These are phyloP conservation scores for Pseudorectes ferrugineus DNA, from an alignment of 2,113 vertebrate species.

Conservation along the genomic window DNA sequence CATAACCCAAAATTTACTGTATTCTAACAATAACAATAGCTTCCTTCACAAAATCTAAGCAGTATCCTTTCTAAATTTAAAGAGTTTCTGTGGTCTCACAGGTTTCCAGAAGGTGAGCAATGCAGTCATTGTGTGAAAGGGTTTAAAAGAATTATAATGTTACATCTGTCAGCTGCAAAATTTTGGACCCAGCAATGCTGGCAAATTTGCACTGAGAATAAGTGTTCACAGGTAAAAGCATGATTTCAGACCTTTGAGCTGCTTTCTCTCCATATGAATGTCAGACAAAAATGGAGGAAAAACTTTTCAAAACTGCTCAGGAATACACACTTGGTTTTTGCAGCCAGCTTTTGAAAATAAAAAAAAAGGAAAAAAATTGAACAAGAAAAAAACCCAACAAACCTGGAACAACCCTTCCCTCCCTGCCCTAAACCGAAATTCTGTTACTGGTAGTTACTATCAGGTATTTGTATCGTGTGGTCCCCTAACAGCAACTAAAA, in stretches of 20 bases:
- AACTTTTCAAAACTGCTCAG: not conserved
- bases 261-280: not conserved
- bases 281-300: not conserved
- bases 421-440: not conserved
- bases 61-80: not conserved
- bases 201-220: not conserved
- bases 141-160: not conserved
- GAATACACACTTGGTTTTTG: not conserved
- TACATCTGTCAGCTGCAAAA: not conserved
- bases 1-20: fast-evolving
- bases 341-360: not conserved
- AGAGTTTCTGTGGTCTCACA: not conserved
- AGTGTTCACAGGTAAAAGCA: not conserved
- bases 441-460: not conserved
- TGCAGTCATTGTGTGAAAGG: not conserved
- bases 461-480: not conserved
- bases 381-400: not conserved
- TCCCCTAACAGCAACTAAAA: not conserved
- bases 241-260: not conserved
- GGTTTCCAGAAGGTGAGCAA: not conserved
- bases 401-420: not conserved
- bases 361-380: not conserved
- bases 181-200: not conserved
- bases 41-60: not conserved
- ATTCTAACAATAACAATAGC: not conserved